Evolutionary conservation across 2,113 vertebrate genomes (phyloP), one percentile per base, ranked within the genome.

Genomic region (Tyto alba): DNA sequence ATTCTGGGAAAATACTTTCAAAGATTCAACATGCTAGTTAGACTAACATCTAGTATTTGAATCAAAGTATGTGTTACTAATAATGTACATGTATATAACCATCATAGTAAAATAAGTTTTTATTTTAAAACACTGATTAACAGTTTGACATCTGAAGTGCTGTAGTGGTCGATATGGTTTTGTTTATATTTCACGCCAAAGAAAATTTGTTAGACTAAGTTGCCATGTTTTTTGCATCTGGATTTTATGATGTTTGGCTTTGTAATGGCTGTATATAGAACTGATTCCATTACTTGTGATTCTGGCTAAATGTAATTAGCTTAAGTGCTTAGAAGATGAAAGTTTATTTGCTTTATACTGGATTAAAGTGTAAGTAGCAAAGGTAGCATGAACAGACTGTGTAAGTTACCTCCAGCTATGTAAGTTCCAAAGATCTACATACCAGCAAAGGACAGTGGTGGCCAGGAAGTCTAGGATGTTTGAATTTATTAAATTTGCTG

Each of bases 181-280:
- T 96, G 93, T 96, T 97, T 96, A 92, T 80, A 32, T 93, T 97
- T 97, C 96, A 96, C 12, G 7, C 96, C 95, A 96, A 96, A 95
- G 93, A 94, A 97, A 96, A 98, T 97, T 97, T 98, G 96, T 97
- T 96, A 92, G 93, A 84, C 83, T 97, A 95, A 97, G 97, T 94
- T 94, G 87, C 79, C 92, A 64, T 95, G 78, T 73, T 93, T 96
- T 89, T 94, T 93, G 95, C 97, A 98, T 98, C 97, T 98, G 98
- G 96, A 92, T 97, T 97, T 97, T 91, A 96, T 97, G 97, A 97
- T 91, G 92, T 91, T 88, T 97, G 95, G 80, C 97, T 97, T 95
- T 85, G n/a, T 92, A 93, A 96, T 96, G 92, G 74, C 79, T 85
- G 80, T 60, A 55, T 32, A 23, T 85, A 96, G 95, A 89, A 89